Evolutionary conservation across 37 sponge, comb jelly and placozoan genomes (phyloP), one percentile per base, ranked within the genome.

Genomic region (Crambe crambe): DNA sequence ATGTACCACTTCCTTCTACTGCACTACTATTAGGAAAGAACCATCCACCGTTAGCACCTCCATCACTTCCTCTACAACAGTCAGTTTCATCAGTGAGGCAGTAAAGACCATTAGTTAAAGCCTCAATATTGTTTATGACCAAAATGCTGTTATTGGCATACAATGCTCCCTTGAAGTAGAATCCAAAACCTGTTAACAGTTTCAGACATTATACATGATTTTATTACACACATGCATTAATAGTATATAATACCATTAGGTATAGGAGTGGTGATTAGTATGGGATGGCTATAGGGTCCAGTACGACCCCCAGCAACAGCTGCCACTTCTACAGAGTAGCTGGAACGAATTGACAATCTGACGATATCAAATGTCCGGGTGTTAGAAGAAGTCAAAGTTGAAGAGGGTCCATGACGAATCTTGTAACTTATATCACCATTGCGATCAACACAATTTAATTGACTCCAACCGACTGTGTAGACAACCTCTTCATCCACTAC

Each of bases 371-470:
- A 73, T 23, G 56, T 73, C 27, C 31, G 41, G 6, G 74, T 43
- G 12, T 47, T 47, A 47, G 12, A 15, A 35, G 59, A 38, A 36
- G 76, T n/a, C 30, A 6, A 35, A 26, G 25, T 58, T 51, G 54
- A 41, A 22, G 37, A 3, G 9, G 37, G 25, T 37, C 57, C 56
- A 68, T 79, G 68, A 15, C 56, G 32, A 25, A 81, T 63, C 5
- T 32, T 56, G 73, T 81, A 81, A 25, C 73, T 59, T 23, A 81
- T 81, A 4, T 58, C 82, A 37, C 82, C 42, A 40, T 81, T 81
- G 8, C 39, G 73, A 29, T 81, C 72, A 51, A 37, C 57, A 58
- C 82, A 81, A 31, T 56, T 42, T 5, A 81, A 73, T 62, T 51
- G 37, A 26, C 63, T 59, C 82, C 82, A 81, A 8, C 34, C n/a